Evolutionary conservation across 2,888 invertebrate species (phyloP).

Genomic region (Frankliniella intonsa): DNA sequence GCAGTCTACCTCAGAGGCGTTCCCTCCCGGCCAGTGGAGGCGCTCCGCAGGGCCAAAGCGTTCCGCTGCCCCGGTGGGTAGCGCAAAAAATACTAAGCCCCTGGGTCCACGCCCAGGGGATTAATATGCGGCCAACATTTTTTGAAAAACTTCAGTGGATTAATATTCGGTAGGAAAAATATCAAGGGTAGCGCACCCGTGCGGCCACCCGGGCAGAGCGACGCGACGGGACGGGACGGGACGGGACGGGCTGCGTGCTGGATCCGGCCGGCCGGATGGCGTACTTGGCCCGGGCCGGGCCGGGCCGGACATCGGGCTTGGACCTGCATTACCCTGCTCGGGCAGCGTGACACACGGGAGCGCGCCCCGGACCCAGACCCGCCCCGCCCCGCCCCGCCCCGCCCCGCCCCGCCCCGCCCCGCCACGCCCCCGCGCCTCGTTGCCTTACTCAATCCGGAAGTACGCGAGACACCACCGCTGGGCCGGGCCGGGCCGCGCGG

Average conservation of each 20-base stretch:
- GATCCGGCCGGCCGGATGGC: not conserved
- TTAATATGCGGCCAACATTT: too few relatives aligned
- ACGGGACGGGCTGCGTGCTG: not conserved
- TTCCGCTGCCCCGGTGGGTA: too few relatives aligned
- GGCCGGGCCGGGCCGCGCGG: not conserved
- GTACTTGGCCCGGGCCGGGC: not conserved
- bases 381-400: not conserved
- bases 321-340: not conserved
- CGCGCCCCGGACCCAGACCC: not conserved
- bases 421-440: not conserved
- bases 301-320: not conserved
- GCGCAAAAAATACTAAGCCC: too few relatives aligned
- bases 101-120: too few relatives aligned
- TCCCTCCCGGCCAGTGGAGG: too few relatives aligned
- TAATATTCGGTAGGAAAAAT: too few relatives aligned
- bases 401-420: too few relatives aligned
- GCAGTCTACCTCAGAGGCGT: not conserved
- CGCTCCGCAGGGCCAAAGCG: too few relatives aligned
- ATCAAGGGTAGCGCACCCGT: too few relatives aligned
- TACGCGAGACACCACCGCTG: not conserved
- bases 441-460: slow-evolving; percentile 24
- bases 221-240: too few relatives aligned
- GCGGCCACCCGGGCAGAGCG: too few relatives aligned
- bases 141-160: too few relatives aligned
- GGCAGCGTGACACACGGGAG: not conserved